Evolutionary conservation across 2,797 vertebrate species (phyloP), one percentile per base, ranked within the genome.

Genomic region (Gadopsis marmoratus): DNA sequence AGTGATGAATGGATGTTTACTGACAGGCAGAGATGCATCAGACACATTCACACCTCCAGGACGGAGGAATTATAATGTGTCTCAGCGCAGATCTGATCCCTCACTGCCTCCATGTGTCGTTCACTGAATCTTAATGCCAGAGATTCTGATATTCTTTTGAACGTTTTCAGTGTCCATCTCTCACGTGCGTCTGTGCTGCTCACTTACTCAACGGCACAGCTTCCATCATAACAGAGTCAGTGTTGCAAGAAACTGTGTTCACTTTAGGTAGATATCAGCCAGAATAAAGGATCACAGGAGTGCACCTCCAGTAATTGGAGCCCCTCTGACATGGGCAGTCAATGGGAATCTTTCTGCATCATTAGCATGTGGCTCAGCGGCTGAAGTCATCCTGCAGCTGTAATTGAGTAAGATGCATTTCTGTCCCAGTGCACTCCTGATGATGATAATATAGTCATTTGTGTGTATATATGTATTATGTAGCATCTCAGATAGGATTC

Each of bases 301-400:
- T 45, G 21, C 2, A 10, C 56, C 64, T 84, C 12, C 47, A 41
- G 35, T 84, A 76, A 84, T 78, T 76, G 78, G 65, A 69, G 45
- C 5, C 56, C 58, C 19, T 54, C 53, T 59, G 69, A 70, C 67
- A 51, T 14, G 31, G 7, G 14, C 29, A 31, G 71, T 72, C 71
- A 35, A 4, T 65, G 50, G 35, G 67, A 66, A 1, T 55, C 64
- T 66, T 62, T 71, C 53, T 79, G 79, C 61, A 79, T 79, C 71
- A 86, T 83, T 71, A 83, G 41, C 71, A 41, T 26, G 62, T 33
- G 60, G 65, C 48, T 80, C 21, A 3, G 75, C 7, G 37, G 29
- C 7, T 3, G 62, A 56, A 66, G 76, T 83, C 82, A 6, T n/a
- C 55, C 58, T 23, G 51, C 62, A 65, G 81, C 64, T 9, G n/a